Percentiles rank a stretch among this genome's conserved stretches.
Evolutionary conservation across 2,888 invertebrate genomes (phyloP).

Genomic region (Coelogynopora nodosa): DNA sequence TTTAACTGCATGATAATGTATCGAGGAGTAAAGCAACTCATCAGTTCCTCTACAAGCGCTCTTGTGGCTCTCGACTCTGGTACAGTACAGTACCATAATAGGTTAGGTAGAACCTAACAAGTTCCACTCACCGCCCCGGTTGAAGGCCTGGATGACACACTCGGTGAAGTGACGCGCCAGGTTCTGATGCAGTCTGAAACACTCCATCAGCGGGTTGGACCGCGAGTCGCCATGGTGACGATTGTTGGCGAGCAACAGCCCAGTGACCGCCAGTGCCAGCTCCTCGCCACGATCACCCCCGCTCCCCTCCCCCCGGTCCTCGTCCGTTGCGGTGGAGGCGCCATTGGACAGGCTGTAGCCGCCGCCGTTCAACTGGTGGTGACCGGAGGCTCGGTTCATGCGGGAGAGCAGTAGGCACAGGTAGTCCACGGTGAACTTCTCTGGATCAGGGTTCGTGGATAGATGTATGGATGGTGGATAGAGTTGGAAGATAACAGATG

Average conservation of each 20-base stretch:
- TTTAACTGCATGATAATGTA: too few relatives aligned
- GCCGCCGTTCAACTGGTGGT: neutral
- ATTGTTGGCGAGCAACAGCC: neutral
- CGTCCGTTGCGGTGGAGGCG: neutral
- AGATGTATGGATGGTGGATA: too few relatives aligned
- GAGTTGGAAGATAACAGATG: too few relatives aligned
- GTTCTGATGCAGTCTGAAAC: neutral
- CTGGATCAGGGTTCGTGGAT: too few relatives aligned
- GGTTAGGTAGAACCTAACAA: neutral
- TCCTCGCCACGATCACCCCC: neutral
- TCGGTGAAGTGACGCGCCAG: constrained; percentile 33
- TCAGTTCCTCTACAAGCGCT: neutral
- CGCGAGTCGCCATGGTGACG: neutral
- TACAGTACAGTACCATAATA: neutral
- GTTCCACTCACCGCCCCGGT: constrained; percentile 21
- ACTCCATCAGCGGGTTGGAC: neutral
- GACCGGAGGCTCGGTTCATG: neutral
- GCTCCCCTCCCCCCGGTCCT: neutral
- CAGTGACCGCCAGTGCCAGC: neutral
- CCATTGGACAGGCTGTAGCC: neutral
- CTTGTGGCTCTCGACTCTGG: neutral
- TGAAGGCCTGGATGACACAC: constrained; percentile 36
- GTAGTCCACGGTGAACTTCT: neutral
- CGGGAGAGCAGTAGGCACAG: constrained; percentile 20
- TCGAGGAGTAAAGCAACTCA: neutral